Conservation (phyloP, 2,113 vertebrate species). For the Pantherophis guttatus region DNA sequence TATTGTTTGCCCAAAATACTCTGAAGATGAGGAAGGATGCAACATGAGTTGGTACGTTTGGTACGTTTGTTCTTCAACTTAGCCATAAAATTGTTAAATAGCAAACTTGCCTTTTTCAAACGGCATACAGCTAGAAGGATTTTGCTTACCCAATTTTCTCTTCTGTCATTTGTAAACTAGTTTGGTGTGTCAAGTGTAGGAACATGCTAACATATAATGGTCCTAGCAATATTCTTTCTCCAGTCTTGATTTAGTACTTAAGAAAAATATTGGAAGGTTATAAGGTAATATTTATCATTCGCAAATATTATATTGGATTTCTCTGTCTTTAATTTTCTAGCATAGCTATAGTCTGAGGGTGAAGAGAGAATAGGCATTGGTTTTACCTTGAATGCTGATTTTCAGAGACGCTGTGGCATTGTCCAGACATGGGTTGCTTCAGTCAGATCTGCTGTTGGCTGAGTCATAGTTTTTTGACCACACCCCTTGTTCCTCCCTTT, state of each 20-base stretch:
- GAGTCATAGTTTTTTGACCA: too few species aligned
- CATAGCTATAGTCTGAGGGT: not conserved
- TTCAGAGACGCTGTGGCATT: too few species aligned
- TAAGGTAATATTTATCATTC: not conserved
- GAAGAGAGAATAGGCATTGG: not conserved
- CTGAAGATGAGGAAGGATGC: not conserved
- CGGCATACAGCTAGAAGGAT: not conserved
- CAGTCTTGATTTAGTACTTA: not conserved
- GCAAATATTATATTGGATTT: not conserved
- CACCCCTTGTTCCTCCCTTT: too few species aligned
- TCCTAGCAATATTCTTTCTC: not conserved
- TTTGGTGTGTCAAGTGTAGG: not conserved
- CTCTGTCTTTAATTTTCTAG: not conserved
- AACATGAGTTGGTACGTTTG: not conserved
- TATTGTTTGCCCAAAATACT: not conserved
- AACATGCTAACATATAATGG: not conserved
- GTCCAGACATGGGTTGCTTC: too few species aligned
- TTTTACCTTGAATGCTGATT: too few species aligned
- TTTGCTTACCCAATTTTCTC: not conserved
- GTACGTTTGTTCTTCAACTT: not conserved
- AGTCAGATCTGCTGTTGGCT: too few species aligned
- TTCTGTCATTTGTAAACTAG: not conserved
- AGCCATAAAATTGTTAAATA: not conserved
- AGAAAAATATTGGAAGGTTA: not conserved
- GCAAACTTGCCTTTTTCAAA: not conserved